phyloP scores from a whole-genome alignment of 2,113 vertebrate species.

The Ictalurus punctatus region DNA sequence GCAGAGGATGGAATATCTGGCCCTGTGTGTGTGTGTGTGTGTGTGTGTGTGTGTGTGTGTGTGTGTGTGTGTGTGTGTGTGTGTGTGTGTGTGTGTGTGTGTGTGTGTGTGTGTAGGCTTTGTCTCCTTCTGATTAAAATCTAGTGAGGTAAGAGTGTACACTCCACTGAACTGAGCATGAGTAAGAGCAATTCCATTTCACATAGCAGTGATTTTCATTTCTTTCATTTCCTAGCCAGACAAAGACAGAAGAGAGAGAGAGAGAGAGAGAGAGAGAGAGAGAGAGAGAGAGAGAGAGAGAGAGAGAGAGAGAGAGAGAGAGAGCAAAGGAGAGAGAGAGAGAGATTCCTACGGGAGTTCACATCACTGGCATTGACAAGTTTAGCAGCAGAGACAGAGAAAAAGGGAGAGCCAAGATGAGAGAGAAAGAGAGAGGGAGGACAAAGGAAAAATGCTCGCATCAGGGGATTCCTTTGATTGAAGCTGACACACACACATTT shows the following conservation, averaged over 20 bases:
- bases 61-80: constrained; percentile 13
- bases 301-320: background rate
- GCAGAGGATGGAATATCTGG: background rate
- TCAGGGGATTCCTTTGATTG: constrained; percentile 48
- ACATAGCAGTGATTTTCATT: constrained; percentile 52
- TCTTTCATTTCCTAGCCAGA: constrained; percentile 4
- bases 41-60: constrained; percentile 17
- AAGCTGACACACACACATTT: constrained; percentile 45
- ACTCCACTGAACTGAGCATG: constrained; percentile 43
- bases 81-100: constrained; percentile 2
- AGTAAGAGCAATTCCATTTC: constrained; percentile 51
- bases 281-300: constrained; percentile 22
- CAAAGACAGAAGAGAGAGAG: constrained; percentile 5
- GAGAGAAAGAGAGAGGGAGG: constrained; percentile 5
- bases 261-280: background rate
- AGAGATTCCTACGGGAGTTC: constrained; percentile 34
- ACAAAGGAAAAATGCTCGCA: constrained; percentile 50
- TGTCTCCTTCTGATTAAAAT: constrained; percentile 51
- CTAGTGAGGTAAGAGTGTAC: constrained; percentile 37
- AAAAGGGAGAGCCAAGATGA: background rate
- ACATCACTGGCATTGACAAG: constrained; percentile 39
- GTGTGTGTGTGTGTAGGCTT: constrained; percentile 21
- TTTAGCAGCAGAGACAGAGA: constrained; percentile 30
- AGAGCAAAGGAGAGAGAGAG: constrained; percentile 9
- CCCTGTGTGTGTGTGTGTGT: background rate